Evolutionary conservation across 1,140 invertebrate species (phyloP).

Genomic region (Dendroctonus ponderosae): DNA sequence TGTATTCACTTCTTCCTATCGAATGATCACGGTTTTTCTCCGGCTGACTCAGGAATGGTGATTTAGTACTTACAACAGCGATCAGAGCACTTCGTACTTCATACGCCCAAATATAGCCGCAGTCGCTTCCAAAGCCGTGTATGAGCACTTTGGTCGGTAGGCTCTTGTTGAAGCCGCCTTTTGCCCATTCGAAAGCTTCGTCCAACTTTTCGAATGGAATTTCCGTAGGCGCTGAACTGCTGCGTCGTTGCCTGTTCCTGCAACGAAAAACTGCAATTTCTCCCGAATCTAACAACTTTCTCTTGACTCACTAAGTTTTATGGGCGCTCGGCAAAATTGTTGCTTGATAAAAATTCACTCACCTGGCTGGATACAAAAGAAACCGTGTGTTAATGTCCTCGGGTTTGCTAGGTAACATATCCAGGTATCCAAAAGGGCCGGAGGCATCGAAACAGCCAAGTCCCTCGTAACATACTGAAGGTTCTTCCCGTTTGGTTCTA

Average conservation of each 20-base stretch:
- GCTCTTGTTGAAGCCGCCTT: conserved; percentile 62
- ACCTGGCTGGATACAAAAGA: conserved; percentile 59
- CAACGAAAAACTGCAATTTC: conserved; percentile 1
- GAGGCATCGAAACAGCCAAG: conserved; percentile 93
- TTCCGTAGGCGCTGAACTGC: conserved; percentile 63
- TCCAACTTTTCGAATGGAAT: conserved; percentile 68
- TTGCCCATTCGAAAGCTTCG: conserved; percentile 61
- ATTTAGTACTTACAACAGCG: conserved; percentile 64
- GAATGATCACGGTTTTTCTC: too few relatives aligned
- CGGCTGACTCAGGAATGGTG: too few relatives aligned
- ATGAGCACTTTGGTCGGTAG: conserved; percentile 87
- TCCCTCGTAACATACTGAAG: conserved; percentile 83
- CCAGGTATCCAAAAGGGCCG: conserved; percentile 87
- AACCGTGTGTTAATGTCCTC: conserved; percentile 84
- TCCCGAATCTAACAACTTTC: neutral
- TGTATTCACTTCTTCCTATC: conserved; percentile 77
- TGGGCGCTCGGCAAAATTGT: neutral
- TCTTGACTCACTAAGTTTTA: neutral
- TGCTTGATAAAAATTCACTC: conserved; percentile 7
- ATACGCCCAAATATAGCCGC: conserved; percentile 87
- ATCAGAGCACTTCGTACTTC: conserved; percentile 89
- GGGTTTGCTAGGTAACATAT: conserved; percentile 83
- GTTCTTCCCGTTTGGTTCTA: conserved; percentile 59
- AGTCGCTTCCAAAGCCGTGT: conserved; percentile 91
- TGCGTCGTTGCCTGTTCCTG: conserved; percentile 42